Evolutionary conservation across 2,888 invertebrate genomes (phyloP), one percentile per base, ranked within the genome.

Genomic region (Chelonus formosanus): DNA sequence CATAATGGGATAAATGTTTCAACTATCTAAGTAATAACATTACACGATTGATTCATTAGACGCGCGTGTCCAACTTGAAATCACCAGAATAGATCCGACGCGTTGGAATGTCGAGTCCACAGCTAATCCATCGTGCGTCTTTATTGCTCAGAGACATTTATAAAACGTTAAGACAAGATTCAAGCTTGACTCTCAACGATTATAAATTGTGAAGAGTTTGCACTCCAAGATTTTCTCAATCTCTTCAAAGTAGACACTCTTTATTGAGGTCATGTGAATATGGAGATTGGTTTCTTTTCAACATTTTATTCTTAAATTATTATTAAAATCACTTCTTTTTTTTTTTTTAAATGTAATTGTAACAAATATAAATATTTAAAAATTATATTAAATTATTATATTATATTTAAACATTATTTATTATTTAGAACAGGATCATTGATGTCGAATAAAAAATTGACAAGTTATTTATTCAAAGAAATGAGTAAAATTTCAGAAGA

Each of bases 21-120:
- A 20, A 53, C 43, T 53, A 43, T 31, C n/a, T 53, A 40, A 53
- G 36, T 44, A 43, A 47, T 44, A n/a, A 34, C 53, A 53, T 52
- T 72, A 75, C 70, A 71, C 81, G 80, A 84, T 84, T 84, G 84
- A 84, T 84, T 84, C 83, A 84, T 84, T 82, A 81, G 79, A 78
- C 82, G 81, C 84, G 84, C 84, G 84, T 83, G 84, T 80, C 81
- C 79, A 76, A 76, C 79, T 83, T 81, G 80, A 80, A 83, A 84
- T 83, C 83, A 82, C 84, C 79, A 82, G 83, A 84, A 84, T 84
- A 84, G 83, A 83, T 81, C 44, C 58, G 58, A 63, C 64, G 78
- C 75, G 75, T 75, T 76, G 82, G 81, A 80, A 84, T 81, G 80
- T 78, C 79, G 73, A 72, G 70, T 67, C 75, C 78, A 76, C 77